Percentiles rank a stretch among this genome's conserved stretches.
phyloP scores from a whole-genome alignment of 2,888 invertebrate genomes.

The Ectemnius continuus region DNA sequence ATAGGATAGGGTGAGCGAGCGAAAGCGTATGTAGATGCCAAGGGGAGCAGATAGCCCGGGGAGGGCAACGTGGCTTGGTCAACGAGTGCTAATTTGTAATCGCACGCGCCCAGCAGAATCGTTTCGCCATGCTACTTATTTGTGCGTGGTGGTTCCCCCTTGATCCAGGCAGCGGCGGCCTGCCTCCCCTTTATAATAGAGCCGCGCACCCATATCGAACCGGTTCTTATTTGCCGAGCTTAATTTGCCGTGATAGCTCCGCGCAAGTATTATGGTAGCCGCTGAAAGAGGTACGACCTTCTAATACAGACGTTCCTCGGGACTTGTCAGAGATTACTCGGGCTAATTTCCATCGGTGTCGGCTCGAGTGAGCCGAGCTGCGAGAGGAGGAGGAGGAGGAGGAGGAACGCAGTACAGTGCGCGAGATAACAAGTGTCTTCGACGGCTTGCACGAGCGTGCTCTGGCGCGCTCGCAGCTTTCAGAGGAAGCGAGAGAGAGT shows the following conservation, averaged over 20 bases:
- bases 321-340: no score
- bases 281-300: no score
- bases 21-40: conserved; percentile 2
- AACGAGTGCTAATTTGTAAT: conserved; percentile 44
- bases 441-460: neutral
- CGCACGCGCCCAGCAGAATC: conserved; percentile 39
- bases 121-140: neutral
- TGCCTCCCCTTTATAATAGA: conserved; percentile 10
- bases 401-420: neutral
- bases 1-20: neutral
- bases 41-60: conserved; percentile 46
- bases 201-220: conserved; percentile 33
- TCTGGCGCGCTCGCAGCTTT: no score
- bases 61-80: conserved; percentile 31
- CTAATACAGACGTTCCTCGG: no score
- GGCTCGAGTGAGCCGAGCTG: no score
- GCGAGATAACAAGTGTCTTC: neutral
- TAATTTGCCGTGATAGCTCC: conserved; percentile 30
- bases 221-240: conserved; percentile 41
- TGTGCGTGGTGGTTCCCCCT: neutral
- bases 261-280: no score
- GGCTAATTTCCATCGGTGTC: no score
- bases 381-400: no score
- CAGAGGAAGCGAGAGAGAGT: conserved; percentile 17
- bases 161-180: no score